A percentile compares a stretch with the other conserved stretches of the same genome.
phyloP scores from a whole-genome alignment of 2,797 vertebrate genomes.

The Ispidina picta region DNA sequence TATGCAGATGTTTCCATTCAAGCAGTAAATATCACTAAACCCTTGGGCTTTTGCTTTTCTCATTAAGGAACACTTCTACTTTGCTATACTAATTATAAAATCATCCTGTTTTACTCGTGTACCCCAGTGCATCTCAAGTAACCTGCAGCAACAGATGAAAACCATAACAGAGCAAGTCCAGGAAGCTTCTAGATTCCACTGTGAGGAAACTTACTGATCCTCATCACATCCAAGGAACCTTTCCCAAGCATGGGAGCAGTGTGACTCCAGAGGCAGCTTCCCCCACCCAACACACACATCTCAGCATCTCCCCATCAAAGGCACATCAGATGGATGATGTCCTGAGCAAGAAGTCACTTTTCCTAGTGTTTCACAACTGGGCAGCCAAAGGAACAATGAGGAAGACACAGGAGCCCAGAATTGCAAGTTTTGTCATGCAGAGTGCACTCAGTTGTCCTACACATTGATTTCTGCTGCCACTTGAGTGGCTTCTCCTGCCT shows the following conservation, averaged over 20 bases:
- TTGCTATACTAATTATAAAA: neutral
- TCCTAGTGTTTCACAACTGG: neutral
- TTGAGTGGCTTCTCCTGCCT: neutral
- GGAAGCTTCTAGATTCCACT: neutral
- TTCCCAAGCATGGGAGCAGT: neutral
- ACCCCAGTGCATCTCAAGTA: neutral
- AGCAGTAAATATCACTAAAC: neutral
- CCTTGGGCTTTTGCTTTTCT: neutral
- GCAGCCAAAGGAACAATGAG: neutral
- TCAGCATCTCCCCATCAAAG: neutral
- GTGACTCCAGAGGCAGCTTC: neutral
- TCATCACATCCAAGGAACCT: neutral
- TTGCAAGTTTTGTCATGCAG: neutral
- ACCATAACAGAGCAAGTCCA: neutral
- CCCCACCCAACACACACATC: neutral
- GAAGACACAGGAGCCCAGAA: neutral
- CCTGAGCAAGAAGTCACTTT: neutral
- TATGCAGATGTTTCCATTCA: neutral
- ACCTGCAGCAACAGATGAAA: neutral
- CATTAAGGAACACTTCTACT: neutral
- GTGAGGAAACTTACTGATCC: neutral
- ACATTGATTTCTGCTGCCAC: neutral
- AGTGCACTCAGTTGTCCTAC: neutral
- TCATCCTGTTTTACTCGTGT: neutral
- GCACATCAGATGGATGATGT: neutral